Conservation (phyloP, 35 echinoderm and acorn worm species). For the Heliocidaris erythrogramma region DNA sequence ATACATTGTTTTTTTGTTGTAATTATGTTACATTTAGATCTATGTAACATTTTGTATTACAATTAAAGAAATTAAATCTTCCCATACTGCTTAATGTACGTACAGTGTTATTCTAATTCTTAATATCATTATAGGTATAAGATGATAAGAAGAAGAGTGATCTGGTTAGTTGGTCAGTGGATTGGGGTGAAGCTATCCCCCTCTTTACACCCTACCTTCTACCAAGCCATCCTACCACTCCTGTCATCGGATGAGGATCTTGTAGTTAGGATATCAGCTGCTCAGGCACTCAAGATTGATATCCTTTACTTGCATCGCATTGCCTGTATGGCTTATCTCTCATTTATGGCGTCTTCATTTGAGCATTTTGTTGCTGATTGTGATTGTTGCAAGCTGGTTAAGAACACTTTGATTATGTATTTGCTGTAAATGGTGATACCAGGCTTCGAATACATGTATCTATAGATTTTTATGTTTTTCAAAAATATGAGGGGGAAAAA, state of each 20-base stretch:
- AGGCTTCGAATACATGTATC: no score
- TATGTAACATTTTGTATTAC: no score
- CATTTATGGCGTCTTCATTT: not conserved
- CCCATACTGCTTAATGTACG: no score
- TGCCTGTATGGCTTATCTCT: not conserved
- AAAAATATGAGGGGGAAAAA: no score
- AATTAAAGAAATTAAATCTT: no score
- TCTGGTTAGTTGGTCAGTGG: slow-evolving; percentile 98
- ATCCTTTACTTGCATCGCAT: slow-evolving; percentile 67
- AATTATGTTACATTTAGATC: no score
- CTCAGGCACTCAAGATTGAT: slow-evolving; percentile 95
- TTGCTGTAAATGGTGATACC: no score
- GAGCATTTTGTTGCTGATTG: not conserved
- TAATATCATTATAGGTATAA: slow-evolving; percentile 64
- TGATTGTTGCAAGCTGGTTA: no score
- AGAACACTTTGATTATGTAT: no score
- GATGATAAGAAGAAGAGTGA: slow-evolving; percentile 84
- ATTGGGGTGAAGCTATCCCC: slow-evolving; percentile 93
- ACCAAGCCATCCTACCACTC: slow-evolving; percentile 90
- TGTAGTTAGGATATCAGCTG: slow-evolving; percentile 90
- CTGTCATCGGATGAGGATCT: slow-evolving; percentile 80
- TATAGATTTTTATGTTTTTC: no score
- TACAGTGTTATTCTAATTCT: no score
- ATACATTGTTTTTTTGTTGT: no score
- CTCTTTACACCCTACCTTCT: slow-evolving; percentile 85